Conservation (phyloP, 2,888 invertebrate genomes). For the Drosophila meridiana region DNA sequence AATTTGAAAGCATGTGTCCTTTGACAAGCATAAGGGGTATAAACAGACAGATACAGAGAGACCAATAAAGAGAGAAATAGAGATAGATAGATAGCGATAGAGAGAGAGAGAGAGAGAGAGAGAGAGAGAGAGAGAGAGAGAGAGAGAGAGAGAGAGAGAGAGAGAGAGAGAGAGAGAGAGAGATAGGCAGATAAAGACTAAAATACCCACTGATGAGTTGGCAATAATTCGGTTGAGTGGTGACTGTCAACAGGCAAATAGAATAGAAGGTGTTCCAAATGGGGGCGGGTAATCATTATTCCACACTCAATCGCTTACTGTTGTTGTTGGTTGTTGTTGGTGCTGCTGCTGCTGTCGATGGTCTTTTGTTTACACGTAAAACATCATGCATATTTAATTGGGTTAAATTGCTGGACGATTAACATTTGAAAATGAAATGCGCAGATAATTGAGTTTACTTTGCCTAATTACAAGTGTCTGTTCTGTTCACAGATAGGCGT, state of each 20-base stretch:
- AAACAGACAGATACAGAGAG: not conserved
- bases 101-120: not conserved
- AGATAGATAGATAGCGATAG: too few relatives aligned
- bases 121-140: not conserved
- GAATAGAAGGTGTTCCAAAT: slow-evolving; percentile 69
- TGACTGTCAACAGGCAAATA: slow-evolving; percentile 78
- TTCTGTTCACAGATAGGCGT: slow-evolving; percentile 24
- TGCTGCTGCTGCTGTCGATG: slow-evolving; percentile 34
- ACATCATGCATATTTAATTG: slow-evolving; percentile 77
- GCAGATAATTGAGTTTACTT: slow-evolving; percentile 77
- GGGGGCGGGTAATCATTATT: slow-evolving; percentile 62
- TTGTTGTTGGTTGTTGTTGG: not conserved
- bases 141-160: not conserved
- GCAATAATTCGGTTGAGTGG: slow-evolving; percentile 78
- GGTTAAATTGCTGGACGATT: slow-evolving; percentile 77
- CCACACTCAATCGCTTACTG: slow-evolving; percentile 25
- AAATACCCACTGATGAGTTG: slow-evolving; percentile 79
- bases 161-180: not conserved
- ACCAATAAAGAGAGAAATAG: not conserved
- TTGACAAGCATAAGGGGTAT: slow-evolving; percentile 28
- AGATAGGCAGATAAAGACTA: slow-evolving; percentile 63
- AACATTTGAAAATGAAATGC: slow-evolving; percentile 72
- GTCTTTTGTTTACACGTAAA: slow-evolving; percentile 75
- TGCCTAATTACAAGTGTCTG: slow-evolving; percentile 68
- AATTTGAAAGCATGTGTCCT: slow-evolving; percentile 66